Conservation (phyloP, 1,140 invertebrate species). For the Bombus confusus region DNA sequence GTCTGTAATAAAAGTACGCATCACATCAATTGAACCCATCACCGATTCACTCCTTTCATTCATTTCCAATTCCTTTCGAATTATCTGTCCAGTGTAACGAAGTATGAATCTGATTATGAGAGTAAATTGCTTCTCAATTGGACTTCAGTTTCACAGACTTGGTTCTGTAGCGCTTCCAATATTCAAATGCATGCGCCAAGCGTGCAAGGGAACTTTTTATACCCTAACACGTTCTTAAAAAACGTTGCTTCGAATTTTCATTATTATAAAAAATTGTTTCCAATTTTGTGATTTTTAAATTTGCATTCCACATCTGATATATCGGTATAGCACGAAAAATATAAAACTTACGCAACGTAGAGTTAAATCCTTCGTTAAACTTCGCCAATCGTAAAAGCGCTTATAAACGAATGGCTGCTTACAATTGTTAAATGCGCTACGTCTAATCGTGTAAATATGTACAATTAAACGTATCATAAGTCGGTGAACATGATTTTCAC, state of each 20-base stretch:
- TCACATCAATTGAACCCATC: not conserved
- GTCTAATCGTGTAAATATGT: too few species aligned
- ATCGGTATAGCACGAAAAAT: not conserved
- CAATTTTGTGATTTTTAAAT: not conserved
- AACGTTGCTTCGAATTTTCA: not conserved
- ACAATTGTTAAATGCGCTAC: too few species aligned
- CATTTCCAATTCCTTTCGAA: not conserved
- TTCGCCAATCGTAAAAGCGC: too few species aligned
- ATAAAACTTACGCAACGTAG: too few species aligned
- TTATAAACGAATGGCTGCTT: too few species aligned
- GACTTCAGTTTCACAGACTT: not conserved
- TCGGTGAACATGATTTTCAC: too few species aligned
- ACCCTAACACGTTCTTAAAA: not conserved
- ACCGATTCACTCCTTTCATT: not conserved
- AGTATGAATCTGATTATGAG: slow-evolving; percentile 2
- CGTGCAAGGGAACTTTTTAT: not conserved
- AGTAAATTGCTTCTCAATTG: slow-evolving; percentile 37
- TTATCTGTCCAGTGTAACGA: slow-evolving; percentile 28
- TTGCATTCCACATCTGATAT: not conserved
- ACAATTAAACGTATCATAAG: too few species aligned
- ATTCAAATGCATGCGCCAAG: not conserved
- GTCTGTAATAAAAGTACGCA: not conserved
- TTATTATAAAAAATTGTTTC: not conserved
- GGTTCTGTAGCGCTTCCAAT: slow-evolving; percentile 10
- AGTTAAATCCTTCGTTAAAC: too few species aligned